Percentiles rank a stretch among this genome's conserved stretches.
phyloP scores from a whole-genome alignment of 2,888 invertebrate genomes.

The Eudasyphora cyanicolor region DNA sequence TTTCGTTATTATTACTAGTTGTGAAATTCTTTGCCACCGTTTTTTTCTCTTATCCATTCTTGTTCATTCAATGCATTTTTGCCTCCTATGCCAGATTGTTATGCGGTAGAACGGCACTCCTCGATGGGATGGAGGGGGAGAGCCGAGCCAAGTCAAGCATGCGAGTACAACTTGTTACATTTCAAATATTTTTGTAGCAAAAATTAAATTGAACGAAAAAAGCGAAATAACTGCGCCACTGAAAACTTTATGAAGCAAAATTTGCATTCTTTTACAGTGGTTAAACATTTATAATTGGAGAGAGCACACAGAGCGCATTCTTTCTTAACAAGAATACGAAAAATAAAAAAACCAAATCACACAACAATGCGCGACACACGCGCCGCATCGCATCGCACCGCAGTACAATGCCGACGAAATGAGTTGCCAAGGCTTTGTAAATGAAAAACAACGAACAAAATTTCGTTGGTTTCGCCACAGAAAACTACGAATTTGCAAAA shows the following conservation, averaged over 20 bases:
- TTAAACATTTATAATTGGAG: conserved; percentile 23
- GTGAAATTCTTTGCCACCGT: conserved; percentile 47
- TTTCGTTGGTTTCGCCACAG: too few species aligned
- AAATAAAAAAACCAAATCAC: too few species aligned
- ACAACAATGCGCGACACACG: too few species aligned
- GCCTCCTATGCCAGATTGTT: neutral
- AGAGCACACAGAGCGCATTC: too few species aligned
- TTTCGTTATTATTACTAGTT: conserved; percentile 57
- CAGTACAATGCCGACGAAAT: too few species aligned
- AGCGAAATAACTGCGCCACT: too few species aligned
- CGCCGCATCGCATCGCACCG: too few species aligned
- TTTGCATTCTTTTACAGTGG: conserved; percentile 37
- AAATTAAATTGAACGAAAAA: conserved; percentile 28
- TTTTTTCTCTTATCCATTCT: neutral
- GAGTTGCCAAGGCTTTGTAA: too few species aligned
- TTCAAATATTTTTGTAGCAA: conserved; percentile 22
- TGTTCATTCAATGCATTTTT: neutral
- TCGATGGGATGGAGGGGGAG: neutral
- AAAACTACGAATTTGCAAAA: too few species aligned
- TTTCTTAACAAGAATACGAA: too few species aligned
- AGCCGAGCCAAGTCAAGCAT: too few species aligned
- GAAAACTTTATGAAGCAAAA: conserved; percentile 14
- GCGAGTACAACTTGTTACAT: conserved; percentile 33
- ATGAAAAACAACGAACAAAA: too few species aligned
- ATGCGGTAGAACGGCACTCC: neutral